phyloP scores from a whole-genome alignment of 2,797 vertebrate species.

The Fistularia commersonii region DNA sequence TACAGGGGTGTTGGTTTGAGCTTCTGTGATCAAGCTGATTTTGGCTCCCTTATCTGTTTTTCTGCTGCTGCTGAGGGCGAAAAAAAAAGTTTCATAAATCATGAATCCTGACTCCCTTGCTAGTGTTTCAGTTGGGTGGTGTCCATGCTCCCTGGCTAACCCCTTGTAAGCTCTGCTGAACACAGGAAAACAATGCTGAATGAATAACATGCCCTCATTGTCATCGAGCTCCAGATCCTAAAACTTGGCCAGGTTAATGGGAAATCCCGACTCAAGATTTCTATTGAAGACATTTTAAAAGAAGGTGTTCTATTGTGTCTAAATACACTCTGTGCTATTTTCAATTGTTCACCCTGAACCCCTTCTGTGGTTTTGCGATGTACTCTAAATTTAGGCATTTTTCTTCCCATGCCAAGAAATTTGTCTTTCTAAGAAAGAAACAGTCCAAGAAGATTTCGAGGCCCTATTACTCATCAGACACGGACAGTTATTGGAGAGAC shows the following conservation, averaged over 20 bases:
- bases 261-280: slow-evolving; percentile 48
- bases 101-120: slow-evolving; percentile 46
- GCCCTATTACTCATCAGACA: neutral
- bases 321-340: slow-evolving; percentile 36
- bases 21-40: slow-evolving; percentile 23
- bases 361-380: slow-evolving; percentile 28
- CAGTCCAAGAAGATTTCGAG: neutral
- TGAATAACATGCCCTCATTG: slow-evolving; percentile 53
- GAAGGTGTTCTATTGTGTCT: slow-evolving; percentile 40
- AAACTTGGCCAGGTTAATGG: slow-evolving; percentile 48
- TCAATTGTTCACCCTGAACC: slow-evolving; percentile 4
- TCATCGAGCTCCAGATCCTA: slow-evolving; percentile 33
- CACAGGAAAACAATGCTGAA: slow-evolving; percentile 66
- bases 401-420: slow-evolving; percentile 20
- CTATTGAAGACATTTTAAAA: slow-evolving; percentile 36
- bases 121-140: slow-evolving; percentile 60
- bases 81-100: slow-evolving; percentile 22
- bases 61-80: slow-evolving; percentile 18
- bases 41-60: slow-evolving; percentile 38
- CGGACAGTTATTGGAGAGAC: too few relatives aligned
- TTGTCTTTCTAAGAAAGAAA: slow-evolving; percentile 12
- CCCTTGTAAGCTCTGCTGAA: slow-evolving; percentile 50
- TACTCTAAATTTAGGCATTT: slow-evolving; percentile 21
- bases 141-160: slow-evolving; percentile 60
- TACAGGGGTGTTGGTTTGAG: slow-evolving; percentile 13